These are phyloP conservation scores for Ormyrus labotus DNA, from an alignment of 2,888 invertebrate genomes.

Conservation along the genomic window DNA sequence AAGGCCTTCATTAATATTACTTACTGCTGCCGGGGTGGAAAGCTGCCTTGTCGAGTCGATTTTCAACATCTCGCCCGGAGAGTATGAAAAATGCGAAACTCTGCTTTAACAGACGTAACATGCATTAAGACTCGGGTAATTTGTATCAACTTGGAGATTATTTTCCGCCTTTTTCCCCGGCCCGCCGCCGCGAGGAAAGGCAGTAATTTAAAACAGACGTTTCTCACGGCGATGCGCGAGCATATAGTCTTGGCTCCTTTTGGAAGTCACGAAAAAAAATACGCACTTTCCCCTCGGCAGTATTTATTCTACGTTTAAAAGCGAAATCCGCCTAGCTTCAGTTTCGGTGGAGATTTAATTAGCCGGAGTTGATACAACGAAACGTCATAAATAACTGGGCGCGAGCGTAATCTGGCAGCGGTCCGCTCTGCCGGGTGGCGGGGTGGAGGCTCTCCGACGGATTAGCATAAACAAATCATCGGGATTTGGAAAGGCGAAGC, in stretches of 20 bases:
- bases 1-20: conserved; percentile 74
- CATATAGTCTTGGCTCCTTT: too few species aligned
- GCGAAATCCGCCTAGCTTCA: conserved; percentile 12
- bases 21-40: conserved; percentile 63
- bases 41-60: conserved; percentile 54
- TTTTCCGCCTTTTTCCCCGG: background rate
- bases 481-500: conserved; percentile 68
- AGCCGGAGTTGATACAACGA: conserved; percentile 48
- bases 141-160: conserved; percentile 49
- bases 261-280: too few species aligned
- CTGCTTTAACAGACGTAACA: conserved; percentile 39
- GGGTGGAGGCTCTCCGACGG: too few species aligned
- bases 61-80: conserved; percentile 52
- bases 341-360: conserved; percentile 48
- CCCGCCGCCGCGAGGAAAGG: too few species aligned
- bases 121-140: conserved; percentile 28
- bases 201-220: too few species aligned
- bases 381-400: conserved; percentile 57
- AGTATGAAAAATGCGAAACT: conserved; percentile 46
- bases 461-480: conserved; percentile 73
- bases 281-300: too few species aligned
- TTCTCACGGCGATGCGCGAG: too few species aligned
- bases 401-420: conserved; percentile 42
- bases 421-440: background rate
- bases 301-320: too few species aligned